Evolutionary conservation across 2,797 vertebrate genomes (phyloP), one percentile per base, ranked within the genome.

Genomic region (Holocentrus rufus): DNA sequence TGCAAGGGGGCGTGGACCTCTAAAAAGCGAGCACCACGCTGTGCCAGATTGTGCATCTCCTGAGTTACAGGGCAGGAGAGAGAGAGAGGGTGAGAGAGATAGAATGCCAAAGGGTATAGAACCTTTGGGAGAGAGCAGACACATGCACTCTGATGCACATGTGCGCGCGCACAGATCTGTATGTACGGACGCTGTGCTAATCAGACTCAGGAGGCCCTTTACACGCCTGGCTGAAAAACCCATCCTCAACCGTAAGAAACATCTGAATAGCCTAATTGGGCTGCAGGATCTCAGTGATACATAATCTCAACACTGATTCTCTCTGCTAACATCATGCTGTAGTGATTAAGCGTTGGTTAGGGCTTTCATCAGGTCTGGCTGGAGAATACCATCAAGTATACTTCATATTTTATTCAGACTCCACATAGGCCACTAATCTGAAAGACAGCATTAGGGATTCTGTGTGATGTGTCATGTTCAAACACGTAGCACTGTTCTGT

Each of bases 171-270:
- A 73, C 17, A 47, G 9, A 15, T 30, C 56, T 84, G 46, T 14
- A 42, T 6, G 34, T 46, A 58, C 8, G 13, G 72, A 75, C 17
- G 0, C 30, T 66, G 39, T 50, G 67, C 81, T 90, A 88, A 90
- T 90, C 82, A 91, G 82, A 82, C 88, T 88, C 88, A 74, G 67
- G 81, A 87, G 88, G 81, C 65, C 73, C 76, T 83, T 89, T 79
- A 85, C 75, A 75, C 5, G 60, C 49, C 80, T 77, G 47, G 56
- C 54, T 76, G 59, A 73, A 74, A 69, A 67, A 81, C 62, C 74
- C 52, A 11, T 80, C 66, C 52, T 65, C 46, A 55, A 34, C 22
- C 63, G 66, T 68, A 49, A 71, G 25, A 81, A 64, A 76, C 18
- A 82, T 77, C 71, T 73, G 52, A 72, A 55, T 17, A 52, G 53